Evolutionary conservation across 2,113 vertebrate genomes (phyloP).

Genomic region (Capra hircus): DNA sequence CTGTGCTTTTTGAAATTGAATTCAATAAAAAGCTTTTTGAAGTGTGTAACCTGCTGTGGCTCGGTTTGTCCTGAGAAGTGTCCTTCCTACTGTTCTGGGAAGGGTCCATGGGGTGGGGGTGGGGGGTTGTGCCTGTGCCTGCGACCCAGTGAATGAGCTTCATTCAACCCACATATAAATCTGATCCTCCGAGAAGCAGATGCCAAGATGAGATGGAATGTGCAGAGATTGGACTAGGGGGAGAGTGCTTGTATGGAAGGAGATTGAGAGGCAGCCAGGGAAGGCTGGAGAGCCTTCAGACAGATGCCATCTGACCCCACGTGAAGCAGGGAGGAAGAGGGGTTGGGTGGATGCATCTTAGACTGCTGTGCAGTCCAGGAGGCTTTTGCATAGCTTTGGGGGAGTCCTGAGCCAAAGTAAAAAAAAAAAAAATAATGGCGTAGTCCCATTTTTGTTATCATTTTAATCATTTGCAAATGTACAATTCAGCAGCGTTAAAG

Average conservation of each 20-base stretch:
- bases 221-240: neutral
- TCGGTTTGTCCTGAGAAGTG: neutral
- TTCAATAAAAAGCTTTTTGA: constrained; percentile 80
- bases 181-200: neutral
- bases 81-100: neutral
- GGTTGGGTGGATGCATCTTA: too few relatives aligned
- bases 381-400: neutral
- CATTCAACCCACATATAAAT: neutral
- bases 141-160: neutral
- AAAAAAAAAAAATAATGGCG: neutral
- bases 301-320: neutral
- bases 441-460: neutral
- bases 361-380: fast-evolving
- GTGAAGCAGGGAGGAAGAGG: neutral
- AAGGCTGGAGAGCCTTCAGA: neutral
- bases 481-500: neutral
- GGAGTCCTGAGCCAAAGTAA: neutral
- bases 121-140: fast-evolving
- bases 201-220: neutral
- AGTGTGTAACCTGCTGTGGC: neutral
- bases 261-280: fast-evolving
- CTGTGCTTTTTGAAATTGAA: constrained; percentile 79
- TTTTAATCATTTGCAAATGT: neutral
- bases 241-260: too few relatives aligned
- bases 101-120: neutral